phyloP scores from a whole-genome alignment of 1,140 invertebrate genomes.

The Pseudachorutes palmiensis region DNA sequence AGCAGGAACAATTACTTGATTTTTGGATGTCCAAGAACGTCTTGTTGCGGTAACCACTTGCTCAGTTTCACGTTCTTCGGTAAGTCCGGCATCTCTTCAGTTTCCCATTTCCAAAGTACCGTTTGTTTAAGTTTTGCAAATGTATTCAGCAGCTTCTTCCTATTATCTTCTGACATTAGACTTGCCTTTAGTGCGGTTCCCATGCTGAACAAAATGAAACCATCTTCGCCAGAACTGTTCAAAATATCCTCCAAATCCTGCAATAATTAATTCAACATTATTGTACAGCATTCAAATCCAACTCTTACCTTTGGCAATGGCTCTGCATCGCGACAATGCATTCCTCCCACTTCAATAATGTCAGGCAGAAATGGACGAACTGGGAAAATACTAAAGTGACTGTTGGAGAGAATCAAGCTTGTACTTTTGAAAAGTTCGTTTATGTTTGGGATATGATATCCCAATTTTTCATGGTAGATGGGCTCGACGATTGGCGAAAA shows the following conservation, averaged over 20 bases:
- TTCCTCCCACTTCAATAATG: constrained; percentile 30
- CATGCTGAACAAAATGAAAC: constrained; percentile 54
- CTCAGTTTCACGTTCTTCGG: constrained; percentile 61
- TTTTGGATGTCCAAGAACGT: constrained; percentile 49
- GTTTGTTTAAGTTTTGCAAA: constrained; percentile 39
- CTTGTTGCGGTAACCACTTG: constrained; percentile 72
- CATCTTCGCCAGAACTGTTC: constrained; percentile 41
- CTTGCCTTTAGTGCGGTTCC: constrained; percentile 51
- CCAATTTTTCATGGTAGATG: constrained; percentile 26
- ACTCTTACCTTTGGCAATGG: constrained; percentile 14
- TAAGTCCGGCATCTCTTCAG: constrained; percentile 32
- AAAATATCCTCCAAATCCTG: constrained; percentile 5
- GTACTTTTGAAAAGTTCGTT: constrained; percentile 20
- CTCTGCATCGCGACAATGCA: constrained; percentile 35
- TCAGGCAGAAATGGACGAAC: constrained; percentile 15
- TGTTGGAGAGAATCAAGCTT: constrained; percentile 30
- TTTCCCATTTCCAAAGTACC: constrained; percentile 43
- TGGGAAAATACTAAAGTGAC: constrained; percentile 18
- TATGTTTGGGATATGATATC: constrained; percentile 12
- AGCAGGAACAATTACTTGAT: too few relatives aligned
- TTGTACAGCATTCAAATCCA: not conserved
- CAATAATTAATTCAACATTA: not conserved
- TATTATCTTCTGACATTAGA: constrained; percentile 44
- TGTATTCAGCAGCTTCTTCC: constrained; percentile 38
- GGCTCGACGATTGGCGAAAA: constrained; percentile 22